A percentile compares a stretch with the other conserved stretches of the same genome.
Conservation (phyloP, 2,888 invertebrate species). For the Drosophila neonasuta region DNA sequence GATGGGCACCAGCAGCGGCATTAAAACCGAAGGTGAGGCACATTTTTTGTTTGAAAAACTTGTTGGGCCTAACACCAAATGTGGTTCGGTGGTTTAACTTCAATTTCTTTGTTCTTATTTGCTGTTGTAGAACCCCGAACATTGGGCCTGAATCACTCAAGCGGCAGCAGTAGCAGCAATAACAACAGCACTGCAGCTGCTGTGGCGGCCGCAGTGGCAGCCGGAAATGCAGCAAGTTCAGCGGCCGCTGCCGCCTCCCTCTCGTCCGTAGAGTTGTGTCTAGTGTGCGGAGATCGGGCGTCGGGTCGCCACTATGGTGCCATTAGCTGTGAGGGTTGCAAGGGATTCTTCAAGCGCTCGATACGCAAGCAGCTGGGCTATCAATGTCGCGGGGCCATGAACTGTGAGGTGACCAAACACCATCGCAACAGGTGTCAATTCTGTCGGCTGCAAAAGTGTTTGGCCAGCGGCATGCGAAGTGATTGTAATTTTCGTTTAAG, state of each 20-base stretch:
- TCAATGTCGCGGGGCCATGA: slow-evolving; percentile 96
- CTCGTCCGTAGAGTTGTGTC: slow-evolving; percentile 88
- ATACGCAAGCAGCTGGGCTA: slow-evolving; percentile 98
- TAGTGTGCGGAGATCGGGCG: slow-evolving; percentile 97
- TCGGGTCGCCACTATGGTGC: slow-evolving; percentile 98
- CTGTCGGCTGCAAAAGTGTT: slow-evolving; percentile 98
- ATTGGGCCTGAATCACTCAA: slow-evolving; percentile 60
- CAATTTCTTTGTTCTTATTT: slow-evolving; percentile 27
- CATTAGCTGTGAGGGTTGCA: slow-evolving; percentile 96
- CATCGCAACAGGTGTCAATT: slow-evolving; percentile 99
- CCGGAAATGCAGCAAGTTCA: slow-evolving; percentile 58
- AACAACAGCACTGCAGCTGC: slow-evolving; percentile 35
- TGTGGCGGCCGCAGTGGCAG: slow-evolving; percentile 41
- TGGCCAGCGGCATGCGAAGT: slow-evolving; percentile 98
- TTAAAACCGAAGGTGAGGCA: slow-evolving; percentile 78
- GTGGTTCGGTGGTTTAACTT: slow-evolving; percentile 7
- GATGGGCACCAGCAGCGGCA: slow-evolving; percentile 72
- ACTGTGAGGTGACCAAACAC: slow-evolving; percentile 99
- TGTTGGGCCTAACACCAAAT: slow-evolving; percentile 4
- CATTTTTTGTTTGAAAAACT: slow-evolving; percentile 29
- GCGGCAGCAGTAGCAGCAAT: slow-evolving; percentile 35
- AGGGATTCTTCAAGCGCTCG: slow-evolving; percentile 98
- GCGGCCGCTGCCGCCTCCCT: slow-evolving; percentile 54
- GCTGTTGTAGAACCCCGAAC: slow-evolving; percentile 58
- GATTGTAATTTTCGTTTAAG: slow-evolving; percentile 90